Evolutionary conservation across 2,113 vertebrate species (phyloP), one percentile per base, ranked within the genome.

Genomic region (Poeciliopsis prolifica): DNA sequence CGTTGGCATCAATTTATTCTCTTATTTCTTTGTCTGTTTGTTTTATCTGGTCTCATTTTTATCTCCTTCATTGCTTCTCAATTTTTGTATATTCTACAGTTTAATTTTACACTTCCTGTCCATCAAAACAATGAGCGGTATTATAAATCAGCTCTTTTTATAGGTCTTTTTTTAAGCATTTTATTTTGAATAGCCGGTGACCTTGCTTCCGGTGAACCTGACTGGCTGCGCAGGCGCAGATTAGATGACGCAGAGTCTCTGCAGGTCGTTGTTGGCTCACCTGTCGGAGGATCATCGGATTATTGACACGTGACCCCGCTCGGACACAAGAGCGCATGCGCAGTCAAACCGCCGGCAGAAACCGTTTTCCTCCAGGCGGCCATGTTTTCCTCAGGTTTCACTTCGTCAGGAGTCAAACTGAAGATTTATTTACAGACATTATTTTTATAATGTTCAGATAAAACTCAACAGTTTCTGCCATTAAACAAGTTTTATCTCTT

Each of bases 231-330:
- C 65, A 33, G 26, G 17, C 42, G 74, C 76, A 79, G 84, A 81
- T 85, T 81, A 83, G 26, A 75, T 86, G 80, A 88, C 86, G 86
- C 78, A 83, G 77, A 75, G 68, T 61, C 12, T 42, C 58, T 60
- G 70, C 26, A 44, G 13, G 31, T 15, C 58, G 24, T 2, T 48
- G 63, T 48, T 12, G 35, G 13, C n/a, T 13, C 33, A 26, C 35
- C 14, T 77, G 75, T 70, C 30, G 61, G 82, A 37, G 10, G 64
- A 68, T 82, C 74, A 82, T 85, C 80, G 64, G 77, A 85, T 82
- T 87, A 82, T 42, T 40, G 67, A 42, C 76, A 44, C 44, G 69
- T 19, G 63, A 71, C 37, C 15, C 48, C 19, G 24, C 26, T 2
- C 14, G 0, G 77, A 77, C 81, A 78, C 84, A 3, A 70, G 73